Conservation (phyloP, 2,797 vertebrate species). For the Alosa sapidissima region DNA sequence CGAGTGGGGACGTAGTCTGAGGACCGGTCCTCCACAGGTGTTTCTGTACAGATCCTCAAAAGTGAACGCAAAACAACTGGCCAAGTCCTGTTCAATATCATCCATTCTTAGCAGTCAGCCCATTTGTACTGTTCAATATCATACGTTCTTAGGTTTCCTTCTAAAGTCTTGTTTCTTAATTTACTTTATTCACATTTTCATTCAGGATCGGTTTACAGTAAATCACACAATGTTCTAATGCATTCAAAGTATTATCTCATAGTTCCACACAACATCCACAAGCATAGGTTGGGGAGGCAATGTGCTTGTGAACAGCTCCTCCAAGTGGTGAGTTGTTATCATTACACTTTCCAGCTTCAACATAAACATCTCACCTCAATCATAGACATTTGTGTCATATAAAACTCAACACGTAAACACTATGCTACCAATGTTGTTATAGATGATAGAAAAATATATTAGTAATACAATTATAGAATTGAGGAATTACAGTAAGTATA, state of each 20-base stretch:
- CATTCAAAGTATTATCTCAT: not conserved
- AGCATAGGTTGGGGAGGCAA: not conserved
- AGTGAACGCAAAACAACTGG: no score
- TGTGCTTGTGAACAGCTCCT: not conserved
- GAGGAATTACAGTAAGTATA: not conserved
- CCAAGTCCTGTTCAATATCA: no score
- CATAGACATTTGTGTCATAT: not conserved
- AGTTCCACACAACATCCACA: not conserved
- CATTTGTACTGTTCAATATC: no score
- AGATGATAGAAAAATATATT: not conserved
- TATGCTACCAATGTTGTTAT: not conserved
- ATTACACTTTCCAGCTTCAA: not conserved
- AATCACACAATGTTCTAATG: not conserved
- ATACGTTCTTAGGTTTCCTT: no score
- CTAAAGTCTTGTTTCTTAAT: not conserved
- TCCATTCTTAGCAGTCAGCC: no score
- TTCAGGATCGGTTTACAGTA: not conserved
- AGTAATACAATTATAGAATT: not conserved
- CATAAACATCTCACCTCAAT: not conserved
- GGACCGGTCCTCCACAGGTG: no score
- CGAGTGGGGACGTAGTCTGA: no score
- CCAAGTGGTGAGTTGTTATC: not conserved
- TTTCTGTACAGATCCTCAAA: no score
- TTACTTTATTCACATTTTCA: not conserved
- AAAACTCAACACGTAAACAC: not conserved